Evolutionary conservation across 2,888 invertebrate genomes (phyloP).

Genomic region (Tachystola acroxantha): DNA sequence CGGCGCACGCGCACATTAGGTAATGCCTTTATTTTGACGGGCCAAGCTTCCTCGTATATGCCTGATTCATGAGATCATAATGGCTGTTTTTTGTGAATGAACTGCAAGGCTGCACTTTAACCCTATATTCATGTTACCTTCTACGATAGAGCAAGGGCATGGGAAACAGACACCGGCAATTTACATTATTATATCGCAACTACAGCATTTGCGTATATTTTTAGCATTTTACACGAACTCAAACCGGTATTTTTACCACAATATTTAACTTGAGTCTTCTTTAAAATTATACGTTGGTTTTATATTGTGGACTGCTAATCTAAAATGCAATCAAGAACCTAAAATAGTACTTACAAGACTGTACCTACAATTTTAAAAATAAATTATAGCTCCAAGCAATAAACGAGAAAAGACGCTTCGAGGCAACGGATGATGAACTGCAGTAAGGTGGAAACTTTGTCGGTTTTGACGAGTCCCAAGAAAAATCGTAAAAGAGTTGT

Average conservation of each 20-base stretch:
- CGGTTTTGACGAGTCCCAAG: slow-evolving; percentile 4
- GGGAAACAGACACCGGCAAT: not conserved
- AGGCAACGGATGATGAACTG: slow-evolving; percentile 7
- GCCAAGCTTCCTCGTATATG: slow-evolving; percentile 45
- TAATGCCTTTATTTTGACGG: slow-evolving; percentile 40
- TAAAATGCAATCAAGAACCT: not conserved
- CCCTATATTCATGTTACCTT: not conserved
- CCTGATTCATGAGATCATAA: slow-evolving; percentile 36
- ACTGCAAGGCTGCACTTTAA: slow-evolving; percentile 1
- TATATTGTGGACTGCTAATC: too few relatives aligned
- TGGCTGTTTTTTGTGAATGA: slow-evolving; percentile 27
- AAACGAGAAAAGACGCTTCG: not conserved
- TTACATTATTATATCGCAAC: not conserved
- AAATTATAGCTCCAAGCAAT: not conserved
- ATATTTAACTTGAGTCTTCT: not conserved
- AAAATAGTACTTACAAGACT: not conserved
- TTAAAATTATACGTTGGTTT: too few relatives aligned
- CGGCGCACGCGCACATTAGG: slow-evolving; percentile 28
- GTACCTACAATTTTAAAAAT: not conserved
- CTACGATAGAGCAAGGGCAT: not conserved
- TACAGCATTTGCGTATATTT: too few relatives aligned
- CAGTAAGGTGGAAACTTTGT: slow-evolving; percentile 6
- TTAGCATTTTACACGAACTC: not conserved
- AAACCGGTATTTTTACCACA: too few relatives aligned
- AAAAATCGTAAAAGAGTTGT: slow-evolving; percentile 30